Conservation (phyloP, 2,797 vertebrate species). For the Iguana delicatissima region DNA sequence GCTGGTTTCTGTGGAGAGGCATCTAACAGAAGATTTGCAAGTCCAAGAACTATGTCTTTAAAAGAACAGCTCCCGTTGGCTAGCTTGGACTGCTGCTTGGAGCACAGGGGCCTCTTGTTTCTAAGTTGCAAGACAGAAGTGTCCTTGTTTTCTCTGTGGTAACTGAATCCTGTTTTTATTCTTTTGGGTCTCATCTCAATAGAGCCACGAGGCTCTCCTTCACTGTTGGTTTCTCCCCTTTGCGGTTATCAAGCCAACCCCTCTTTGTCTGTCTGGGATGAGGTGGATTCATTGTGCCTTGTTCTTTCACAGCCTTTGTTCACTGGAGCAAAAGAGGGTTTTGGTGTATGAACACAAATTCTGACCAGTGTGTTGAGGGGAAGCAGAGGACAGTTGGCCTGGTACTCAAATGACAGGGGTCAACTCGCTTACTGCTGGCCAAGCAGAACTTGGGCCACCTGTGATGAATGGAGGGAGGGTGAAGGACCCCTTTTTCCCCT, state of each 20-base stretch:
- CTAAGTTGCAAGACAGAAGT: neutral
- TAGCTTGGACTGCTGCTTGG: neutral
- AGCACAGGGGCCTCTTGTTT: neutral
- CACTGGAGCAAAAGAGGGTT: neutral
- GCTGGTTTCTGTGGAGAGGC: neutral
- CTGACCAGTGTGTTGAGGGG: conserved; percentile 35
- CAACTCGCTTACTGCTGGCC: conserved; percentile 67
- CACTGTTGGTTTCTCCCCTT: neutral
- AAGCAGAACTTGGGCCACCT: conserved; percentile 84
- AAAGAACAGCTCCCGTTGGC: neutral
- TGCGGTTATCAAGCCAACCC: neutral
- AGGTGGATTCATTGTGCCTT: neutral
- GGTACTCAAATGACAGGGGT: conserved; percentile 68
- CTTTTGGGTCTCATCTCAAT: neutral
- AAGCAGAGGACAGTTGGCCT: conserved; percentile 25
- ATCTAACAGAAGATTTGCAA: neutral
- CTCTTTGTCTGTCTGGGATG: rapidly evolving
- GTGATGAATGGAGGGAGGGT: conserved; percentile 62
- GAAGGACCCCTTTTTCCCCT: neutral
- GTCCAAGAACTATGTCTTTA: too few relatives aligned
- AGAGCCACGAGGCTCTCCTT: neutral
- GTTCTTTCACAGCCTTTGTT: neutral
- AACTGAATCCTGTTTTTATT: neutral
- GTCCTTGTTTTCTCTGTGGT: neutral
- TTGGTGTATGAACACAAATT: neutral